Base-by-base conservation (phyloP, 2,113 vertebrate species). In the Salminus brasiliensis region DNA sequence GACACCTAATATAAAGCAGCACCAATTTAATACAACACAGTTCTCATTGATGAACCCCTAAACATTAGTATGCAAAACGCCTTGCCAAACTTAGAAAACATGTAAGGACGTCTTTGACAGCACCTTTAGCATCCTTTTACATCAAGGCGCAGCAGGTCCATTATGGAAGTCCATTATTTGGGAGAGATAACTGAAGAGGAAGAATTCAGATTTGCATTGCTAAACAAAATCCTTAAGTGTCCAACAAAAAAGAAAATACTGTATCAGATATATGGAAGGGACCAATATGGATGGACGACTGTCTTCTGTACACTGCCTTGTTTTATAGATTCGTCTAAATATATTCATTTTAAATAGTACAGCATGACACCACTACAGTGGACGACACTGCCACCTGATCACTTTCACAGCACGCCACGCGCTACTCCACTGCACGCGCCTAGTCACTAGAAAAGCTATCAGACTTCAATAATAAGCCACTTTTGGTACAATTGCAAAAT, bases 401-500 rank as follows among this genome's bases (percentile, higher is more conserved):
- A 94, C 93, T 91, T 92, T 93, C 88, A 94, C 93, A 66, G 91
- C 90, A 94, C 93, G 70, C 91, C 91, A 93, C 88, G 73, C 89
- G 88, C 90, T 89, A 92, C 88, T 88, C 87, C 92, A 93, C 91
- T 87, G 89, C 85, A 93, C 88, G 90, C 86, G 92, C 90, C 91
- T 93, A 94, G 87, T 92, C 90, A 94, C 92, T 93, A 93, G 88
- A 93, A 93, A 94, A 94, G 92, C 93, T 93, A 93, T 91, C 92
- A 92, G 92, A 95, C 93, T 91, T 93, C 92, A 92, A 96, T 95
- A 95, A 92, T 98, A 98, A 98, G 97, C 97, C 97, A 98, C 97
- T 98, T 96, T 97, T 90, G 97, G 97, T 97, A 97, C 96, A 96
- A 93, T 95, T 96, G 96, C 95, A 97, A 96, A 96, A 94, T 95